Conservation (phyloP, 2,888 invertebrate species). For the Dendrolimus pini region DNA sequence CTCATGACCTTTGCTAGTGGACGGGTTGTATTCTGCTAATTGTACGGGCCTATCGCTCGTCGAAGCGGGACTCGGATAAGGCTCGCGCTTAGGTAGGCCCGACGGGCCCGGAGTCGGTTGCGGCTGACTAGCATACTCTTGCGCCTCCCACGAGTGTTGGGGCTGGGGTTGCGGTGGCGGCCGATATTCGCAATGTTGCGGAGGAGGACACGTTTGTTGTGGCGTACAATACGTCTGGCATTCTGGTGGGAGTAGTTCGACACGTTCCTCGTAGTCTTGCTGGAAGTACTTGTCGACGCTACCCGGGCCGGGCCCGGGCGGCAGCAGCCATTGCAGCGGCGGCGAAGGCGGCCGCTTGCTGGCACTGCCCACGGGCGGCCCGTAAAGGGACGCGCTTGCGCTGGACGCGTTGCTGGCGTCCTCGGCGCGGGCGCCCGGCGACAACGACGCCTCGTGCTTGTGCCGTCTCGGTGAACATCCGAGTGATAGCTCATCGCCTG, state of each 20-base stretch:
- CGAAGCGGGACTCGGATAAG: constrained; percentile 58
- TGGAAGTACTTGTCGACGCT: constrained; percentile 77
- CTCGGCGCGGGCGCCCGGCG: constrained; percentile 83
- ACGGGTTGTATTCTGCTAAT: constrained; percentile 95
- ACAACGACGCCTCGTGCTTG: constrained; percentile 80
- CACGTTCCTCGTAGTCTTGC: constrained; percentile 83
- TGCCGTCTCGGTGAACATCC: constrained; percentile 75
- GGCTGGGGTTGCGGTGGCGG: constrained; percentile 78
- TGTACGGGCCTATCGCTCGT: constrained; percentile 79
- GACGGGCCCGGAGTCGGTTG: constrained; percentile 76
- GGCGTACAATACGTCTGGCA: constrained; percentile 70
- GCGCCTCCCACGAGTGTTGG: constrained; percentile 84
- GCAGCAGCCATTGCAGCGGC: constrained; percentile 84
- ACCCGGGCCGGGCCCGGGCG: constrained; percentile 82
- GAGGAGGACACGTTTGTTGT: constrained; percentile 56
- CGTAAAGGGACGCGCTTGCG: constrained; percentile 79
- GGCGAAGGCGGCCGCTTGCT: constrained; percentile 70
- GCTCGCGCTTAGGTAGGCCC: constrained; percentile 79
- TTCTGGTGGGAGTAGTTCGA: constrained; percentile 69
- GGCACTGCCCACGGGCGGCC: constrained; percentile 56
- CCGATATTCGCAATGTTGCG: constrained; percentile 81
- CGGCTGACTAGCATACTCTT: constrained; percentile 52
- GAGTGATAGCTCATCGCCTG: constrained; percentile 86
- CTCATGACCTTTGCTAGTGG: constrained; percentile 96
- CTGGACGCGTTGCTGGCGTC: constrained; percentile 83